Evolutionary conservation across 2,888 invertebrate genomes (phyloP).

Genomic region (Tetranychus piercei): DNA sequence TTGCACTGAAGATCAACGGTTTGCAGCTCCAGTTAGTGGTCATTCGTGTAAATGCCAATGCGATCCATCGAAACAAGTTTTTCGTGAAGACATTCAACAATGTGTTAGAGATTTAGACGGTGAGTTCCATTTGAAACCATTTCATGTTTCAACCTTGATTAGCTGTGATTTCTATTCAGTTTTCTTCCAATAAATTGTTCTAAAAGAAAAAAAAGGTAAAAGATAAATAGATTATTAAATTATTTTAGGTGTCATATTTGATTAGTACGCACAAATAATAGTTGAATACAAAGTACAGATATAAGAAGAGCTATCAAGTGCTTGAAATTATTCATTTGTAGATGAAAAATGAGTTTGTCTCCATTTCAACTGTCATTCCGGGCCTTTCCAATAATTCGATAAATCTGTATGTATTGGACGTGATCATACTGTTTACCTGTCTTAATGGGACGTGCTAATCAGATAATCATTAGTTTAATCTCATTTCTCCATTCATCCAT

Average conservation of each 20-base stretch:
- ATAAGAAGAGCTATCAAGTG: neutral
- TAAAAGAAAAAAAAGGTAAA: too few relatives aligned
- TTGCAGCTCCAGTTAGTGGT: conserved; percentile 30
- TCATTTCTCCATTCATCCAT: neutral
- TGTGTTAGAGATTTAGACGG: conserved; percentile 72
- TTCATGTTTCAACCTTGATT: too few relatives aligned
- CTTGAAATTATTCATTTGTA: neutral
- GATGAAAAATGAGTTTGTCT: conserved; percentile 1
- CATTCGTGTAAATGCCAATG: conserved; percentile 55
- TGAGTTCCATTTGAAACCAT: conserved; percentile 34
- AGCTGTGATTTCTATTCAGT: too few relatives aligned
- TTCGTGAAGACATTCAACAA: conserved; percentile 61
- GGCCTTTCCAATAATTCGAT: neutral
- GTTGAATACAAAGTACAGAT: neutral
- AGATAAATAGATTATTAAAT: too few relatives aligned
- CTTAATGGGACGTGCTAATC: neutral
- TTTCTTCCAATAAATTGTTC: too few relatives aligned
- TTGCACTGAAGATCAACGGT: conserved; percentile 33
- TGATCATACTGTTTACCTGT: neutral
- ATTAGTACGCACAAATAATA: neutral
- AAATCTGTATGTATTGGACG: neutral
- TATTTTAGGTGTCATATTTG: neutral
- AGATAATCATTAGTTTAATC: neutral
- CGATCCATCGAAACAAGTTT: conserved; percentile 52
- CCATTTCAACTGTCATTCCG: neutral